A percentile compares a stretch with the other conserved stretches of the same genome.
Conservation (phyloP, 2,113 vertebrate species). For the Caretta caretta region DNA sequence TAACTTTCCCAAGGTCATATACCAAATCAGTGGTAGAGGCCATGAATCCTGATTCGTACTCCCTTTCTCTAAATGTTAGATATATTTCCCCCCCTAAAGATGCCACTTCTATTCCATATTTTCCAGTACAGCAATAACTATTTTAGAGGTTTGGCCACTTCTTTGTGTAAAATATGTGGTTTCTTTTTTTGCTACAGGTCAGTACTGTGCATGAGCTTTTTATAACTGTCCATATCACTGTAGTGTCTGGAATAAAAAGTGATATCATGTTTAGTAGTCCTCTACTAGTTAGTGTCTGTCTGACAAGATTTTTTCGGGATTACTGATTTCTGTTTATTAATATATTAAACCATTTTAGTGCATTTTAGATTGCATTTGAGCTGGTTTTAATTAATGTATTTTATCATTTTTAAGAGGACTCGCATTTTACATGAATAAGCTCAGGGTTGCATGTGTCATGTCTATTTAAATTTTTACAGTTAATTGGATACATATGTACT, state of each 20-base stretch:
- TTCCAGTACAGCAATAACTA: background rate
- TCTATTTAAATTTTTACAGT: background rate
- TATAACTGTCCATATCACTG: background rate
- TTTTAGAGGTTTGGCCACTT: background rate
- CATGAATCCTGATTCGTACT: background rate
- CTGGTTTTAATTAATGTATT: background rate
- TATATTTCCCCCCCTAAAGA: background rate
- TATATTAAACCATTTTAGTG: background rate
- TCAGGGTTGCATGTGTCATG: background rate
- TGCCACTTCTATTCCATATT: background rate
- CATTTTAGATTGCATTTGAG: background rate
- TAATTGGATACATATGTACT: background rate
- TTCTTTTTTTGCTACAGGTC: background rate
- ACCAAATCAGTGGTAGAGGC: background rate
- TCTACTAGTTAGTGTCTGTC: background rate
- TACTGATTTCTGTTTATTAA: background rate
- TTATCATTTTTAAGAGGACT: constrained; percentile 7
- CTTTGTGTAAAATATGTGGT: background rate
- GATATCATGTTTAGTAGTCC: background rate
- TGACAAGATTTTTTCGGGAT: background rate
- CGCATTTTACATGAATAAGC: background rate
- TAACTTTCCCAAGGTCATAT: background rate
- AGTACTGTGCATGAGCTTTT: background rate
- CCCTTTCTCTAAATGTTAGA: background rate
- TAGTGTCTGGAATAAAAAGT: background rate